Percentiles rank a stretch among this genome's conserved stretches.
Conservation (phyloP, 2,797 vertebrate genomes). For the Lepilemur ruficaudatus region DNA sequence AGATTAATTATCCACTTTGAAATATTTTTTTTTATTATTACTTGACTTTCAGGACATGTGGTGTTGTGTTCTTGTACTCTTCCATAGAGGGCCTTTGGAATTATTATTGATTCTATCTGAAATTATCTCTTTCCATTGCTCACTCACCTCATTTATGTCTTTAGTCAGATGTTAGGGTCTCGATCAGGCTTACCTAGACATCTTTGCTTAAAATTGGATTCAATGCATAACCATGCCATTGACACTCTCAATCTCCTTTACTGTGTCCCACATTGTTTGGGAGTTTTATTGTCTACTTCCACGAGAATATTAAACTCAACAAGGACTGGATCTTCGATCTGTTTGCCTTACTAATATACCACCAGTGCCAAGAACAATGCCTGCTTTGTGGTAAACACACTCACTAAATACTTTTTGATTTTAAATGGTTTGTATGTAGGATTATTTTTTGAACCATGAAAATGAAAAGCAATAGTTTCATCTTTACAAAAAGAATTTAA, state of each 20-base stretch:
- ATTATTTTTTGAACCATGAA: background rate
- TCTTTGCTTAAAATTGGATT: background rate
- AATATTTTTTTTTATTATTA: background rate
- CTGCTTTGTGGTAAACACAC: background rate
- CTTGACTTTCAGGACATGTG: background rate
- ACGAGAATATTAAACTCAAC: conserved; percentile 6
- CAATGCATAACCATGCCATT: background rate
- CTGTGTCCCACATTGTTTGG: background rate
- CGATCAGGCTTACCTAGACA: background rate
- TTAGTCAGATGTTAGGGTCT: background rate
- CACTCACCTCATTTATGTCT: background rate
- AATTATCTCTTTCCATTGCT: background rate
- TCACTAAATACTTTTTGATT: background rate
- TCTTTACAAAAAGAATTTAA: background rate
- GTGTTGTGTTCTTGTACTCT: background rate
- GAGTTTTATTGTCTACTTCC: background rate
- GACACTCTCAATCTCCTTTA: background rate
- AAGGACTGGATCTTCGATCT: background rate
- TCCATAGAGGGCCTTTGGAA: background rate
- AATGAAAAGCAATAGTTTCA: background rate
- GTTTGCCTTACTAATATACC: background rate
- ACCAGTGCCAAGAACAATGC: background rate
- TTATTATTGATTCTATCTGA: background rate
- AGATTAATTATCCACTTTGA: background rate
- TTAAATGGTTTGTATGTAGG: background rate